Base-by-base conservation (phyloP, 2,888 invertebrate genomes). In the Drosophila helvetica region DNA sequence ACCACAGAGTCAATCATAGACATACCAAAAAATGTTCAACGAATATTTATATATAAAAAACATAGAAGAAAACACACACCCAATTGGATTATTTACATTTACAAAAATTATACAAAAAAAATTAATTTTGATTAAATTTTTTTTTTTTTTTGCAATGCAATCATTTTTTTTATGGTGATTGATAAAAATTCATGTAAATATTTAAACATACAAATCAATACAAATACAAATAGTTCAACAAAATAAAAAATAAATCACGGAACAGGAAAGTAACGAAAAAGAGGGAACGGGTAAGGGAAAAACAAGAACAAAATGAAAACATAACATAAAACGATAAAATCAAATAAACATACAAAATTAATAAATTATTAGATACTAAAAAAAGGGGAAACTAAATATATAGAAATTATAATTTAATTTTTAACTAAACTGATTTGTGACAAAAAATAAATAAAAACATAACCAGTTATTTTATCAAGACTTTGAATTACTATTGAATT, bases 41-140 rank as follows among this genome's bases (percentile, higher is more conserved):
- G 91, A 90, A 90, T 91, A 91, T 91, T 87, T 86, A 88, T 85
- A 86, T 90, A 88, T 88, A 89, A 90, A 91, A 91, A 91, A 91
- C 91, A 91, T 91, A 91, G 91, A 91, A 91, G 91, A 91, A 90
- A 91, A 92, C 92, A 92, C 92, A 92, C 92, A 92, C 91, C 92
- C 92, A 91, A 92, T 91, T 90, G 91, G 91, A 91, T 91, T 91
- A 91, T 92, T 91, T 91, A 91, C 91, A 91, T 91, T 90, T 91
- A 91, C 91, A 91, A 90, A 89, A 89, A 90, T 89, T 89, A 79
- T 55, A 56, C 38, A 38, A 38, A 71, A 63, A 77, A 88, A 80
- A 84, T 80, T 88, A 88, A 84, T 83, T 86, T 88, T 67, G 74
- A 70, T 80, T 50, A 53, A 60, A 60, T 75, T 75, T 59, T 54